Base-by-base conservation (phyloP, 2,113 vertebrate species). In the Cheilinus undulatus region DNA sequence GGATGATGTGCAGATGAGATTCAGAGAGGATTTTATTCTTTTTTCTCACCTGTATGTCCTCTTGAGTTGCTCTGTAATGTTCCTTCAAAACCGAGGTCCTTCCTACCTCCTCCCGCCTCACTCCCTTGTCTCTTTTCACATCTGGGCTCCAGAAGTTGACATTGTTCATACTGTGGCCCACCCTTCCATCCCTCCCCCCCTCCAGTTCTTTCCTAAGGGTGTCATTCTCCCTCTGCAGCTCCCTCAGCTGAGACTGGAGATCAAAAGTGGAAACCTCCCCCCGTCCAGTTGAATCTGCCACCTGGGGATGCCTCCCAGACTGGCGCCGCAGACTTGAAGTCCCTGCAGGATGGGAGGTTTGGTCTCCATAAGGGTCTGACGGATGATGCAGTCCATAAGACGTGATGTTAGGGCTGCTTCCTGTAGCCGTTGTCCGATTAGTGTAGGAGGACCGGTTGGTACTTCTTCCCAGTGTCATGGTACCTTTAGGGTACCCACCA, bases 121-220 rank as follows among this genome's bases (percentile, higher is more conserved):
- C 57, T 1, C 95, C 95, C 81, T 95, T 93, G 78, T 97, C 96
- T 69, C 80, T 96, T 89, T 98, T 99, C 26, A 95, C 89, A 69
- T 98, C 97, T 0, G 96, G 95, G 87, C 96, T 97, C 96, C 97
- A 99, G 89, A 98, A 97, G 72, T 95, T 97, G 80, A 97, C 96
- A 73, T 95, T 96, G 75, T 97, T 98, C 91, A 93, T 91, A 53
- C 94, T 94, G 27, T 95, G 95, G 3, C 95, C 95, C 56, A 93
- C 87, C 88, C 95, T 95, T 85, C 94, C 96, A 69, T 97, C 95
- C 83, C 95, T 97, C 8, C 80, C 84, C 42, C 95, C 94, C 38
- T 98, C 96, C 17, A 98, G 92, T 57, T 98, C 97, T 89, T 96
- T 96, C 84, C 96, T 94, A 45, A 99, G 95, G 65, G 93, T 93